Conservation (phyloP, 2,113 vertebrate species). For the Terrapene triunguis region DNA sequence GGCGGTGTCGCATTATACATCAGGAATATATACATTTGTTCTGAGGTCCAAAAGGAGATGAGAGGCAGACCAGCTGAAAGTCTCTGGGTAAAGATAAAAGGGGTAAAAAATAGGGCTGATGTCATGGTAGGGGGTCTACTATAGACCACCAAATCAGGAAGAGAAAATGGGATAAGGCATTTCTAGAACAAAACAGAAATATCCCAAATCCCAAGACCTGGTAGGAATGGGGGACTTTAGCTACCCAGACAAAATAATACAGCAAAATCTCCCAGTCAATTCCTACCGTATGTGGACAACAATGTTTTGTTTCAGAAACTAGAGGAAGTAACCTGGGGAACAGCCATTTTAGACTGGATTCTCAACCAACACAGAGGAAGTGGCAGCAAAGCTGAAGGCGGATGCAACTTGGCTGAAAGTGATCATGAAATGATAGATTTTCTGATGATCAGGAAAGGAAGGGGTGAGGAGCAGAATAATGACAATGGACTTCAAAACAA, state of each 20-base stretch:
- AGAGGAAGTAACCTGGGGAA: neutral
- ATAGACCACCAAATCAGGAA: neutral
- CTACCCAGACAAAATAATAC: neutral
- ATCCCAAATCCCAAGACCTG: neutral
- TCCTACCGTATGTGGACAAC: fast-evolving
- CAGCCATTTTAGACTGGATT: neutral
- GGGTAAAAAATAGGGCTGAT: neutral
- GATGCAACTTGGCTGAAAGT: neutral
- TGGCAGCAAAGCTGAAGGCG: neutral
- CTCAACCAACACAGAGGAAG: neutral
- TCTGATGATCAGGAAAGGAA: neutral
- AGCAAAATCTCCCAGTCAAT: neutral
- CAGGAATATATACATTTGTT: neutral
- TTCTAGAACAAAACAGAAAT: neutral
- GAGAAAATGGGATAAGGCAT: neutral
- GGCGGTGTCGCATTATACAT: neutral
- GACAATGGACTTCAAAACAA: neutral
- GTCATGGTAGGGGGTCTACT: neutral
- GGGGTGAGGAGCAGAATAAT: neutral
- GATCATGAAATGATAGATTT: neutral
- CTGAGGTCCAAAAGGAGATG: neutral
- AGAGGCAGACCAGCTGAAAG: neutral
- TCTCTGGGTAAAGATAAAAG: neutral
- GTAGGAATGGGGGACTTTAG: neutral
- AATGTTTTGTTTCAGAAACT: neutral